Base-by-base conservation (phyloP, 2,888 invertebrate genomes). In the Lordiphosa fenestrarum region DNA sequence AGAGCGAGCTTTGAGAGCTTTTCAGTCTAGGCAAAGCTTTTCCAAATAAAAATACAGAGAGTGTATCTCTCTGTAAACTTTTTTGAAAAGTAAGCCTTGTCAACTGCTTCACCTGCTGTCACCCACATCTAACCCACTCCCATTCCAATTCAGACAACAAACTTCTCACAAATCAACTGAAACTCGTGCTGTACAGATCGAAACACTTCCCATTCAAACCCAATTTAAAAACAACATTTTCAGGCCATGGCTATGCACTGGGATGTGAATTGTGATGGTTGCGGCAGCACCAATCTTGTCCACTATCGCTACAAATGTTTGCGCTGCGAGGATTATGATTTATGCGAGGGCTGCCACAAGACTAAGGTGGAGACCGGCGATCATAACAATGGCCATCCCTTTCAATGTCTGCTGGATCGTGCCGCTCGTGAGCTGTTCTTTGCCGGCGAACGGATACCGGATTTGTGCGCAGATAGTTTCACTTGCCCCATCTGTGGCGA, bases 351-450 rank as follows among this genome's bases (percentile, higher is more conserved):
- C 1, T 78, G 77, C 58, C 50, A 55, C 19, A 64, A 66, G 13
- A 52, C 35, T 2, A 53, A 70, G 35, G 46, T 58, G 33, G 42
- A 37, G 12, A 42, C 48, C 4, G 59, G 49, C 0, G 13, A 9
- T 0, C 77, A 77, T n/a, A 37, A 21, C 39, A 47, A 3, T 6
- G 21, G 0, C 0, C 77, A 78, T 56, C 73, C 84, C 0, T 57
- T 81, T 5, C 77, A 78, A 44, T 71, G 77, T 9, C 52, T 78
- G 4, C 36, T 81, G 42, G 73, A 72, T 19, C 51, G 55, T 0
- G 61, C 53, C 0, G 64, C 66, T 0, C 51, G 53, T 0, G 61
- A 63, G 41, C 21, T 84, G 1, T 53, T 59, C 50, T 80, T 72
- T 30, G 58, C 9, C 35, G 81, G 70, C 2, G 70, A 62, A 7